Evolutionary conservation across 2,888 invertebrate species (phyloP), one percentile per base, ranked within the genome.

Genomic region (Orthonevra nobilis): DNA sequence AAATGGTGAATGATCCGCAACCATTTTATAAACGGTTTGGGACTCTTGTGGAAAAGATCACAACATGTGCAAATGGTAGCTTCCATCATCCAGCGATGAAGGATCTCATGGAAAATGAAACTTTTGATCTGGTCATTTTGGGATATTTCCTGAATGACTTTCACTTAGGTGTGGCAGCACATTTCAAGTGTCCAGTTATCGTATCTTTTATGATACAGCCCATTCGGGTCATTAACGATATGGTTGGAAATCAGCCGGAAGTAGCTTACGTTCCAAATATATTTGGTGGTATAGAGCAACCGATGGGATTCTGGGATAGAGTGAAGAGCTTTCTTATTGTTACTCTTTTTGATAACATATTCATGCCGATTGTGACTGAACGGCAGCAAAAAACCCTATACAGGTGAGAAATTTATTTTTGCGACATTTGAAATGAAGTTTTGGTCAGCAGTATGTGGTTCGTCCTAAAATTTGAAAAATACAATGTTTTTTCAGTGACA

Each of bases 61-160:
- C 58, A 4, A 40, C 48, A 0, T 74, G 81, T 61, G 63, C 81
- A n/a, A 84, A 84, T 44, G 54, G 19, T 0, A 83, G 81, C 1
- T n/a, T 83, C 1, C 44, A 79, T 9, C 82, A 83, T 30, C 81
- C 83, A 2, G 54, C 68, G 15, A 81, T 84, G 61, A 54, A 54
- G 17, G 20, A 83, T 42, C 81, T 85, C 2, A 79, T 85, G 44
- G 32, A 63, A 1, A 81, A 66, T 2, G 84, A 84, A 7, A 26
- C 19, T 28, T 88, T 85, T 6, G 88, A 88, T 82, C 74, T 87
- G 9, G 68, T 88, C 1, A 72, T 88, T 2, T 20, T 86, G 17
- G 89, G 87, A 6, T 84, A 84, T 34, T 82, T 86, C 20, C 64
- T 85, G 17, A 88, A 86, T 44, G 86, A 87, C 2, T 85, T 84